A percentile compares a stretch with the other conserved stretches of the same genome.
These are phyloP conservation scores for Agriopis leucophaearia DNA, from an alignment of 2,888 invertebrate species.

Conservation along the genomic window DNA sequence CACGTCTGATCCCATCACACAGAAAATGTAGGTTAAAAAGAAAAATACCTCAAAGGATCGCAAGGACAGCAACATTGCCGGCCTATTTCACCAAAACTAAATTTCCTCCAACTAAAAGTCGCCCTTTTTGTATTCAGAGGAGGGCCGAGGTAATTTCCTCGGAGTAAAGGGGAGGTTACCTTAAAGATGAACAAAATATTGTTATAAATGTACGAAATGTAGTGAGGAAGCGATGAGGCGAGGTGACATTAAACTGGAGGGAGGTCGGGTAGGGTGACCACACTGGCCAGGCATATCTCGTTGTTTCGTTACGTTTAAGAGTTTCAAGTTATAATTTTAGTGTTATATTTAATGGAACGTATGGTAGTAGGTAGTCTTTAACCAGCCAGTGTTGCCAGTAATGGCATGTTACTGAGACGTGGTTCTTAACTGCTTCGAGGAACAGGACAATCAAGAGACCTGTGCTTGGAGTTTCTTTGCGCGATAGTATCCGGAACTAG, in stretches of 20 bases:
- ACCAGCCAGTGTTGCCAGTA: too few species aligned
- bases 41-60: constrained; percentile 34
- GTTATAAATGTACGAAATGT: constrained; percentile 64
- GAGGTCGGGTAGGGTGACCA: constrained; percentile 48
- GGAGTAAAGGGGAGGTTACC: constrained; percentile 61
- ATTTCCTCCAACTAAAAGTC: constrained; percentile 44
- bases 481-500: too few species aligned
- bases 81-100: constrained; percentile 42
- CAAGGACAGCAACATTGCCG: constrained; percentile 34
- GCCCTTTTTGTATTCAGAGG: constrained; percentile 52
- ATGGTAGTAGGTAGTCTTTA: too few species aligned
- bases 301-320: neutral
- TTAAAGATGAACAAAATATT: constrained; percentile 67
- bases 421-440: too few species aligned
- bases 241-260: constrained; percentile 58
- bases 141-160: constrained; percentile 64
- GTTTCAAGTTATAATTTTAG: too few species aligned
- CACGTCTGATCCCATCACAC: constrained; percentile 22
- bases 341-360: too few species aligned
- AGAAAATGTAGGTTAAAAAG: constrained; percentile 30
- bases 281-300: neutral
- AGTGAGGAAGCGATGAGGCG: constrained; percentile 49
- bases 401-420: too few species aligned
- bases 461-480: too few species aligned
- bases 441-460: too few species aligned